These are phyloP conservation scores for Dendrophyllia cribrosa DNA, from an alignment of 64 coral and sea anemone genomes.

Conservation along the genomic window DNA sequence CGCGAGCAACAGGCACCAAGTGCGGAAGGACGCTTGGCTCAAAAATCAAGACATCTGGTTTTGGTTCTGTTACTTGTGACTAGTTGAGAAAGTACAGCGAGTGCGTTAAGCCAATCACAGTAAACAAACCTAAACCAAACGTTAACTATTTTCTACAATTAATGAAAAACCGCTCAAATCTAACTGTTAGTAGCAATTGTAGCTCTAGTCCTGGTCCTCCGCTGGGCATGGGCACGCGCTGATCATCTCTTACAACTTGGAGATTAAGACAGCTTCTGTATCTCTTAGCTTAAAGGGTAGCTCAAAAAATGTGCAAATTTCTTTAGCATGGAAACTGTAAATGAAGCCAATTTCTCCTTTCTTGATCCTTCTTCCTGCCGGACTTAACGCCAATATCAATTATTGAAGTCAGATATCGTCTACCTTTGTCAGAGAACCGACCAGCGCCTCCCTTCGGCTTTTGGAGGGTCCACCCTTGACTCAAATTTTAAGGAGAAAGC, in stretches of 20 bases:
- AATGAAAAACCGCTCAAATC: no score
- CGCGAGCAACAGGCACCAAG: no score
- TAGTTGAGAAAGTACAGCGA: no score
- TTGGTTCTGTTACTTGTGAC: no score
- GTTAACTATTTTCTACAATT: no score
- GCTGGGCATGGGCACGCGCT: not conserved
- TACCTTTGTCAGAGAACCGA: slow-evolving; percentile 49
- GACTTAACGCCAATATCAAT: slow-evolving; percentile 45
- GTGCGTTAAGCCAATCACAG: no score
- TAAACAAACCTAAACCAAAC: no score
- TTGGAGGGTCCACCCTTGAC: slow-evolving; percentile 55
- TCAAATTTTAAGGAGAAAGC: not conserved
- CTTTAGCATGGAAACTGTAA: slow-evolving; percentile 17
- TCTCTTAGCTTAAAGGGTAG: slow-evolving; percentile 2
- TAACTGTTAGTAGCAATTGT: no score
- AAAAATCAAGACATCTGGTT: no score
- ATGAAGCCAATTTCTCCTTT: not conserved
- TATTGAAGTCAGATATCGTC: slow-evolving; percentile 10
- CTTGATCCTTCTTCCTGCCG: slow-evolving; percentile 58
- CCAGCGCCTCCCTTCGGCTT: slow-evolving; percentile 43
- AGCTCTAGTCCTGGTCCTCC: not conserved
- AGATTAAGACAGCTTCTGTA: not conserved
- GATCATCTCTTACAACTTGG: slow-evolving; percentile 7
- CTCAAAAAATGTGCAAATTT: slow-evolving; percentile 13
- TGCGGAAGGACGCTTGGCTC: no score